Evolutionary conservation across 2,888 invertebrate species (phyloP).

Genomic region (Acanthosepion esculentum): DNA sequence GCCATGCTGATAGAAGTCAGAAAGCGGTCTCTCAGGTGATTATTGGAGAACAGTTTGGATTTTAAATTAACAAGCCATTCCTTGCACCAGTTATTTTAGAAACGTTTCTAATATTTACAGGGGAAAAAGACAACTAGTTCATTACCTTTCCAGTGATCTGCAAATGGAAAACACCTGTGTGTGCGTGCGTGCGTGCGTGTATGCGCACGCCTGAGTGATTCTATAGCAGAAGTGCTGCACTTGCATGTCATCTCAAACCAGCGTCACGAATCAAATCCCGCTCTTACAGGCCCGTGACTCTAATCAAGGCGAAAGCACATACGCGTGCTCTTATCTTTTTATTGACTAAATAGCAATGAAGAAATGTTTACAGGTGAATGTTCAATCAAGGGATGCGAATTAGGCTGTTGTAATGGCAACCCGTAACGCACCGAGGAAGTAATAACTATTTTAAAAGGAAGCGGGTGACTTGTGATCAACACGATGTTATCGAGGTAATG

Average conservation of each 20-base stretch:
- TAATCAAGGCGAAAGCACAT: not conserved
- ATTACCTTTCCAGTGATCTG: too few species aligned
- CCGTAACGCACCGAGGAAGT: conserved; percentile 18
- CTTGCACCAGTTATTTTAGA: too few species aligned
- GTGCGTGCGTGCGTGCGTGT: too few species aligned
- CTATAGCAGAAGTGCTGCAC: not conserved
- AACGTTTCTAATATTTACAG: too few species aligned
- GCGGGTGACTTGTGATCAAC: conserved; percentile 33
- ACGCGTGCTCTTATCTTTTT: not conserved
- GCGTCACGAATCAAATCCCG: not conserved
- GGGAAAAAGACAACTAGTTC: too few species aligned
- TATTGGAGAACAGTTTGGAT: too few species aligned
- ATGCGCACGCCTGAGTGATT: not conserved
- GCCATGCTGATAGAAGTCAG: too few species aligned
- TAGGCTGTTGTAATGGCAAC: conserved; percentile 33
- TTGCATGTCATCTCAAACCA: not conserved
- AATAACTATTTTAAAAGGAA: not conserved
- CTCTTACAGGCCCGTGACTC: not conserved
- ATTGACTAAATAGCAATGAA: conserved; percentile 20
- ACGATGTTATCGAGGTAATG: conserved; percentile 6
- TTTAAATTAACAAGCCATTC: too few species aligned
- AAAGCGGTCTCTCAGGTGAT: too few species aligned
- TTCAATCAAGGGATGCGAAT: conserved; percentile 33
- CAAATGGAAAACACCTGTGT: too few species aligned
- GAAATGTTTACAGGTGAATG: conserved; percentile 21